Base-by-base conservation (phyloP, 2,797 vertebrate genomes). In the Mallotus villosus region DNA sequence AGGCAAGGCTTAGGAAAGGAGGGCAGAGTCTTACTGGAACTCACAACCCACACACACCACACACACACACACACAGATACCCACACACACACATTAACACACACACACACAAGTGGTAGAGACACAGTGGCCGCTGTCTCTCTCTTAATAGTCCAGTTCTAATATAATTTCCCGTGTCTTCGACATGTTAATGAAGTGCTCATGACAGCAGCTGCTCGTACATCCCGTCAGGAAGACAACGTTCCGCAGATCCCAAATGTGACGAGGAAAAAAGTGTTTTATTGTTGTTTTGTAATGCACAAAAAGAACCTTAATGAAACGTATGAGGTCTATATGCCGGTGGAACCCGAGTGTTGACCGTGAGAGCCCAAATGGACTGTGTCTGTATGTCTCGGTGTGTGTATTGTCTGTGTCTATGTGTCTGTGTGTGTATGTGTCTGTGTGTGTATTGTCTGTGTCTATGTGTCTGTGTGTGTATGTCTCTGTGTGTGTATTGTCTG, bases 221-320 rank as follows among this genome's bases (percentile, higher is more conserved):
- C 75, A 82, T 84, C 78, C 57, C 67, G 82, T 83, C 71, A 71
- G 74, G 68, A 83, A 41, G 11, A 80, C 53, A 82, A 69, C 67
- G 67, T 73, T 73, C 73, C n/a, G 32, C 17, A 49, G 24, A 32
- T 74, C 16, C 29, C 58, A 67, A 81, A 62, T 80, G 60, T 74
- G 32, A 21, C 46, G 72, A 46, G 17, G n/a, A n/a, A n/a, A n/a
- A n/a, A n/a, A n/a, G n/a, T n/a, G 34, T 69, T 67, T 72, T 74
- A 25, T n/a, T 78, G 24, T 46, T 22, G 6, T 62, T 17, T 17
- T 6, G 51, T 53, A 19, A 19, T n/a, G 51, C 51, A 53, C 4
- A 0, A 6, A 53, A 53, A 53, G 6, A n/a, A 53, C 3, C 49
- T 17, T 17, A 53, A 17, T 19, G 16, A 17, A 17, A 4, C 64